Evolutionary conservation across 2,113 vertebrate species (phyloP), one percentile per base, ranked within the genome.

Genomic region (Uria aalge): DNA sequence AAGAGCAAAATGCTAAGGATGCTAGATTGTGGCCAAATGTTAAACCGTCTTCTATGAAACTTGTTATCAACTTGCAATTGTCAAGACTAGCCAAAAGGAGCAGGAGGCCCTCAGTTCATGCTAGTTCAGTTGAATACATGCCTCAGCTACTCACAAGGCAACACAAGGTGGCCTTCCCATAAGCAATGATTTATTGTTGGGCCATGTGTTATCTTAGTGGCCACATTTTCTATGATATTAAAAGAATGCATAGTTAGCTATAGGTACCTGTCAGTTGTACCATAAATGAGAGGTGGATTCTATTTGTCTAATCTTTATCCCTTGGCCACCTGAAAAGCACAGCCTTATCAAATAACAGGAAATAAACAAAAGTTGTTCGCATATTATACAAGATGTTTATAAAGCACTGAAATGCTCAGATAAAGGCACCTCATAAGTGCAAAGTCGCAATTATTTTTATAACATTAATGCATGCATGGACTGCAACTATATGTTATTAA

Each of bases 371-470:
- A 79, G 56, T 38, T 56, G 43, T 62, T 85, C 88, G 52, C 6
- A 15, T 45, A 62, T 89, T 68, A 92, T n/a, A 38, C 32, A 87
- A 88, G 36, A 12, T 77, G 12, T 63, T 73, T 69, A 73, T 59
- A 92, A 89, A 90, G 56, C 55, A 56, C 10, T 94, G 73, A 95
- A 90, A 74, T 80, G 38, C 62, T 83, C 32, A 96, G 55, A 95
- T 95, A 97, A 97, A 97, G 45, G 63, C n/a, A 77, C n/a, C 34
- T 32, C 23, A 27, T 59, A 79, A 76, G 9, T 73, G 69, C 62
- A 27, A 93, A 95, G 38, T 64, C 36, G 60, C 88, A 88, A 80
- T 85, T 83, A 79, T 94, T 73, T 91, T 94, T 92, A 87, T 91
- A 64, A 80, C 40, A 90, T 21, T 38, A 57, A 45, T 30, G 34